Evolutionary conservation across 2,113 vertebrate species (phyloP), one percentile per base, ranked within the genome.

Genomic region (Microtus ochrogaster): DNA sequence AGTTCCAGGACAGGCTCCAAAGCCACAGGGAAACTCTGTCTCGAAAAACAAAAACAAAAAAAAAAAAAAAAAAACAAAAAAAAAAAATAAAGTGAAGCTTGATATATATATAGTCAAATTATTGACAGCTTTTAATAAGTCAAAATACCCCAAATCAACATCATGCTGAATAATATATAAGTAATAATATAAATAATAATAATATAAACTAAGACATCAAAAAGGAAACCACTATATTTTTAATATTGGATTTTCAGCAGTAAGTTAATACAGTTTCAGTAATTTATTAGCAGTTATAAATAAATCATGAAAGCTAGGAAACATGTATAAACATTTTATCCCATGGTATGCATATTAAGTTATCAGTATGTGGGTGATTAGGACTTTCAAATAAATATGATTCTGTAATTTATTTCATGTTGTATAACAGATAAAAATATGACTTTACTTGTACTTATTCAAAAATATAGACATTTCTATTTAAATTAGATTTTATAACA

Each of bases 391-490:
- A 21, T 49, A 63, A 79, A 6, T 73, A 63, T 96, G 74, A 92
- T 89, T 95, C 78, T 93, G 9, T 84, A 5, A 5, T 95, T 47
- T 3, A 30, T 49, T 65, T 19, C 76, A 82, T 49, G 28, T 39
- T 55, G 33, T 95, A 26, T 97, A 92, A 93, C 93, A 97, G 79
- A 79, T 91, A 97, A 94, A 26, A 83, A 41, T 22, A 92, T 96
- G 63, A 58, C 96, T 94, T 30, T 95, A 94, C 49, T 79, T 76
- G 63, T 93, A 92, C 88, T 85, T 97, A 96, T 97, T 95, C 95
- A 97, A 96, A 94, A 66, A 63, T 94, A 0, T 94, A 96, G 10
- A 70, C 49, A 36, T 96, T 98, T 93, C 74, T 92, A 76, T 89
- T 97, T 49, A 89, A 61, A 82, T 36, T 90, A 82, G 5, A 93